Base-by-base conservation (phyloP, 2,797 vertebrate species). In the Enteromius argenteus region DNA sequence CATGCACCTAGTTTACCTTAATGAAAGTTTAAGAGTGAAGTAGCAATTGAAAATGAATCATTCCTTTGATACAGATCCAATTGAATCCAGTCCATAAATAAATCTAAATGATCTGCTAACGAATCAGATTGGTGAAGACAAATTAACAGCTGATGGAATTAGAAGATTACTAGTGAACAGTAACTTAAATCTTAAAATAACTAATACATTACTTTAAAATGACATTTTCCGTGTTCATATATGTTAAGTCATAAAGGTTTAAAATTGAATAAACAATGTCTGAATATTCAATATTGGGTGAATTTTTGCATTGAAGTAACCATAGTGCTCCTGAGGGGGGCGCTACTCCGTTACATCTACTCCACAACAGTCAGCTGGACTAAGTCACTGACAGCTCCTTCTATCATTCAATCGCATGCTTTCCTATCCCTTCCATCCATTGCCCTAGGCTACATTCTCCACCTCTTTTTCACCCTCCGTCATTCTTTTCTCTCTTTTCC, bases 301-400 rank as follows among this genome's bases (percentile, higher is more conserved):
- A 1, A 2, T 39, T 11, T 21, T 68, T 68, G 35, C 19, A 21
- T 37, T 21, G 5, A 67, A 67, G 32, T 62, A 68, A 8, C 27
- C 10, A 4, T 19, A 27, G 0, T 30, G 5, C 11, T 66, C 81
- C 85, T 64, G 77, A 62, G 35, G 80, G 58, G 74, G 82, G 64
- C 62, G n/a, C 60, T 27, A 51, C 62, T 39, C 44, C 3, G 51
- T 71, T 60, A 83, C 74, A 81, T 23, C 76, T 9, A 42, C 27
- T 17, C 42, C 8, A 5, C 46, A 30, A 56, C 42, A 42, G 1
- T 37, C 32, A 71, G 75, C 15, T 77, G 58, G 49, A 32, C 27
- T 49, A 89, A 92, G 92, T 60, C 73, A 89, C 89, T 92, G 91
- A 89, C 88, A 86, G 89, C 78, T 91, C 88, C 89, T 73, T 66